These are phyloP conservation scores for Lithophane ornitopus DNA, from an alignment of 2,888 invertebrate genomes.

Conservation along the genomic window DNA sequence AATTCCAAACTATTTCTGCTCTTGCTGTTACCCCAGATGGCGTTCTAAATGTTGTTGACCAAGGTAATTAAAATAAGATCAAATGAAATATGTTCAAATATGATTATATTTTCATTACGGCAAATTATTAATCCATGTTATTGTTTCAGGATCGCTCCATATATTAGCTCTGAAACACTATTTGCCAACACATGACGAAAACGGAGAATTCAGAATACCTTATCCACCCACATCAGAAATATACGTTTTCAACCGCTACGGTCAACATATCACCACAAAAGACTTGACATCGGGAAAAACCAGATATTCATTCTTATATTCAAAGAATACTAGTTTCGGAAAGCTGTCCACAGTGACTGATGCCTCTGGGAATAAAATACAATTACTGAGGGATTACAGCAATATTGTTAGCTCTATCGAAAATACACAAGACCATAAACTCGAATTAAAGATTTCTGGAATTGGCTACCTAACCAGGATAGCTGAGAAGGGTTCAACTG, in stretches of 20 bases:
- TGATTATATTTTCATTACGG: background rate
- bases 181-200: conserved; percentile 96
- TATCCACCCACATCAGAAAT: conserved; percentile 98
- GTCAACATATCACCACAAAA: conserved; percentile 98
- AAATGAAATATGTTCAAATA: background rate
- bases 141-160: conserved; percentile 93
- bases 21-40: conserved; percentile 98
- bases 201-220: conserved; percentile 97
- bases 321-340: conserved; percentile 98
- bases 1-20: conserved; percentile 96
- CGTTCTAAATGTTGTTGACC: conserved; percentile 98
- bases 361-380: conserved; percentile 97
- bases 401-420: conserved; percentile 98
- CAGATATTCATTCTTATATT: conserved; percentile 98
- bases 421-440: conserved; percentile 98
- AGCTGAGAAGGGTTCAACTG: conserved; percentile 96
- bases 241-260: conserved; percentile 98
- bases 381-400: conserved; percentile 97
- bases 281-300: conserved; percentile 98
- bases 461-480: conserved; percentile 97
- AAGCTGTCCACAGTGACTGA: conserved; percentile 98
- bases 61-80: conserved; percentile 90
- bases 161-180: conserved; percentile 96
- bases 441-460: conserved; percentile 97
- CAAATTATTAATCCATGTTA: conserved; percentile 5